phyloP scores from a whole-genome alignment of 2,888 invertebrate genomes.

The Pristionchus japonicus region DNA sequence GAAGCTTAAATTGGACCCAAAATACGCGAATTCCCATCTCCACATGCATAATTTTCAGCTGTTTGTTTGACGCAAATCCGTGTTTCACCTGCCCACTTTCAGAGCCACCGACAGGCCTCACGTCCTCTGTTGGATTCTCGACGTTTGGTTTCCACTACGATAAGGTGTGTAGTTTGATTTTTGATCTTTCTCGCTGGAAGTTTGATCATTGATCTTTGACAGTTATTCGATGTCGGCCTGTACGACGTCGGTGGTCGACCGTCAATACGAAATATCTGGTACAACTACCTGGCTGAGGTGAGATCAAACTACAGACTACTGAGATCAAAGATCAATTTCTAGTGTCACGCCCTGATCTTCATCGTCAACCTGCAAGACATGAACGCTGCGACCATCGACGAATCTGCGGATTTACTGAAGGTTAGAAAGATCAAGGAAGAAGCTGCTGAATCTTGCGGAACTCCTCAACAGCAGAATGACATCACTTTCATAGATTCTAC shows the following conservation, averaged over 20 bases:
- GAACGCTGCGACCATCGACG: neutral
- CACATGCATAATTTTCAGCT: neutral
- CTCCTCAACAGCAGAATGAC: neutral
- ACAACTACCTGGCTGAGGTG: slow-evolving; percentile 45
- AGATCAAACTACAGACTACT: neutral
- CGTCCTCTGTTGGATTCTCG: slow-evolving; percentile 38
- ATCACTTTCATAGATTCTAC: neutral
- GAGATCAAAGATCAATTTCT: slow-evolving; percentile 13
- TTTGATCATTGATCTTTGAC: slow-evolving; percentile 1
- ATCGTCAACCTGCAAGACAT: slow-evolving; percentile 16
- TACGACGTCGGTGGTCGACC: slow-evolving; percentile 38
- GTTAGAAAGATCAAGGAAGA: neutral
- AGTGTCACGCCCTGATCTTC: slow-evolving; percentile 47
- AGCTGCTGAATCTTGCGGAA: neutral
- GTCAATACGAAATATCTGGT: slow-evolving; percentile 39
- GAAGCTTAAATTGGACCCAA: neutral
- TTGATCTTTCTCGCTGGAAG: neutral
- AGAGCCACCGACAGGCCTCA: slow-evolving; percentile 27
- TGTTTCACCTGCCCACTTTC: neutral
- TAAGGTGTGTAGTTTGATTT: neutral
- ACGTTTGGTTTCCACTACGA: slow-evolving; percentile 3
- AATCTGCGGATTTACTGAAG: slow-evolving; percentile 33
- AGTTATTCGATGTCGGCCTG: slow-evolving; percentile 7
- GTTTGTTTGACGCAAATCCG: neutral
- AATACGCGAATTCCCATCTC: neutral